Evolutionary conservation across 2,888 invertebrate species (phyloP).

Genomic region (Hydrotaea diabolus): DNA sequence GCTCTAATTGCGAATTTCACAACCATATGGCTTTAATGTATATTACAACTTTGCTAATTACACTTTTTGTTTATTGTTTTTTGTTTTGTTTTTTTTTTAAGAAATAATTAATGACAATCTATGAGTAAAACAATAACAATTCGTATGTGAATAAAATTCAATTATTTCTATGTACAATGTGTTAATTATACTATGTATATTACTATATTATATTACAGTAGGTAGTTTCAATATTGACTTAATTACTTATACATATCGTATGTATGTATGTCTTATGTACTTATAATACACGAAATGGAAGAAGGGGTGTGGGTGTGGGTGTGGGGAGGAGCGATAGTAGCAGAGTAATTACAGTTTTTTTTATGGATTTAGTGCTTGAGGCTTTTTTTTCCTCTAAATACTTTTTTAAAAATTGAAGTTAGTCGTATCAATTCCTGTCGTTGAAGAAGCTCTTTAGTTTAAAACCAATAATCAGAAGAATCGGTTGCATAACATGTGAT

Average conservation of each 20-base stretch:
- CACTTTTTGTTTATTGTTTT: slow-evolving; percentile 40
- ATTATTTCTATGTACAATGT: slow-evolving; percentile 6
- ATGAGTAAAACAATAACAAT: slow-evolving; percentile 22
- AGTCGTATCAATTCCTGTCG: slow-evolving; percentile 57
- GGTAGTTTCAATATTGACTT: background rate
- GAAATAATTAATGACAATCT: slow-evolving; percentile 9
- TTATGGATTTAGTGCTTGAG: too few relatives aligned
- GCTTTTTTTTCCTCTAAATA: background rate
- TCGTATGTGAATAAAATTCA: background rate
- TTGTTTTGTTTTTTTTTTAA: background rate
- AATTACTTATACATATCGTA: background rate
- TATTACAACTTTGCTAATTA: slow-evolving; percentile 64
- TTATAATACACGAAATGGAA: slow-evolving; percentile 14
- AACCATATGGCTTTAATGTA: slow-evolving; percentile 72
- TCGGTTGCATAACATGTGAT: background rate
- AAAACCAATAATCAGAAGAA: background rate
- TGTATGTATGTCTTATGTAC: background rate
- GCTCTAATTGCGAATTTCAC: slow-evolving; percentile 75
- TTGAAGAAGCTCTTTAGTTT: slow-evolving; percentile 53
- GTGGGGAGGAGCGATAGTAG: background rate
- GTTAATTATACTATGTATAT: background rate
- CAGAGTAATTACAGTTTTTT: background rate
- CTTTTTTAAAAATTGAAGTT: background rate
- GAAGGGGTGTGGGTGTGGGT: background rate
- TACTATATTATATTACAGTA: background rate